Evolutionary conservation across 2,888 invertebrate species (phyloP).

Genomic region (Alcis repandata): DNA sequence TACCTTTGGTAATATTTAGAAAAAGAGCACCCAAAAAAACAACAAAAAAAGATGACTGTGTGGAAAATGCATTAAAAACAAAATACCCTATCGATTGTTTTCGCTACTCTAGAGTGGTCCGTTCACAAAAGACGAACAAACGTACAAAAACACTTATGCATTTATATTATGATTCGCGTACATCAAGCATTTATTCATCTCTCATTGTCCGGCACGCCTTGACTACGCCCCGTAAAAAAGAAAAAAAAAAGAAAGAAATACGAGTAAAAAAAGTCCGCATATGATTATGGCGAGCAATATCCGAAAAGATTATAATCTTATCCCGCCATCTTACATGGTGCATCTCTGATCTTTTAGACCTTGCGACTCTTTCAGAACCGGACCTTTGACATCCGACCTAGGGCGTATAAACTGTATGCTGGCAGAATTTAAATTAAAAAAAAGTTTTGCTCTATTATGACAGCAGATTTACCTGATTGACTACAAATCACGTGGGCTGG

Average conservation of each 20-base stretch:
- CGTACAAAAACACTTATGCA: background rate
- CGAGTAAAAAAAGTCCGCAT: slow-evolving; percentile 73
- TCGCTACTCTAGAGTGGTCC: too few relatives aligned
- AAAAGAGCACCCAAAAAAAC: too few relatives aligned
- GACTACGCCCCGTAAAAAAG: slow-evolving; percentile 65
- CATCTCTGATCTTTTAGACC: slow-evolving; percentile 70
- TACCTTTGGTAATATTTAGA: too few relatives aligned
- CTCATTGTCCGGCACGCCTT: slow-evolving; percentile 75
- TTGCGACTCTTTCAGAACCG: slow-evolving; percentile 61
- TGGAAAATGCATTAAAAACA: too few relatives aligned
- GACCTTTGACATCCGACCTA: slow-evolving; percentile 42
- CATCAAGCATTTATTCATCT: slow-evolving; percentile 56
- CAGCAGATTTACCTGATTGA: too few relatives aligned
- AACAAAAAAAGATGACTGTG: too few relatives aligned
- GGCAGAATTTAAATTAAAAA: background rate
- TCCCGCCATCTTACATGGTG: slow-evolving; percentile 79
- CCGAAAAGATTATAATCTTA: slow-evolving; percentile 85
- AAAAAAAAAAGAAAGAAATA: slow-evolving; percentile 49
- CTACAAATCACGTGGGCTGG: too few relatives aligned
- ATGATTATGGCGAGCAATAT: slow-evolving; percentile 86
- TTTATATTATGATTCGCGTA: slow-evolving; percentile 37
- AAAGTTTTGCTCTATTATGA: too few relatives aligned
- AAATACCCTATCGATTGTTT: too few relatives aligned
- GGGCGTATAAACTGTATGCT: background rate
- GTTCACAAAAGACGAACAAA: background rate